These are phyloP conservation scores for Drusus annulatus DNA, from an alignment of 1,140 invertebrate genomes.

Conservation along the genomic window DNA sequence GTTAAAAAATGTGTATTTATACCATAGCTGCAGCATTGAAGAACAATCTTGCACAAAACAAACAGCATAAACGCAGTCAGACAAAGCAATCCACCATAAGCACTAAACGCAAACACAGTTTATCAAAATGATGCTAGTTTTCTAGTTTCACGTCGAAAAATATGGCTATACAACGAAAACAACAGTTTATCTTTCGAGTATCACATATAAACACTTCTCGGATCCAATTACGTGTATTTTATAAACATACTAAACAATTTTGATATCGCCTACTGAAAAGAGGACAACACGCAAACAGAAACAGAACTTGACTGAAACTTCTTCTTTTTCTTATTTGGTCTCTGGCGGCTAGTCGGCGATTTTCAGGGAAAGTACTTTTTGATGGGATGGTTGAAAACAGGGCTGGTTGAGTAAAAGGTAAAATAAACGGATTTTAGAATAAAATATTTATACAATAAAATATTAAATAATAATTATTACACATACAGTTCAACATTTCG, in stretches of 20 bases:
- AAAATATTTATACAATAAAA: background rate
- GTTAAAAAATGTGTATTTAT: background rate
- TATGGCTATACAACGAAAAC: background rate
- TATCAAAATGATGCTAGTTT: slow-evolving; percentile 1
- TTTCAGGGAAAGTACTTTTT: background rate
- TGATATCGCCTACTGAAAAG: slow-evolving; percentile 41
- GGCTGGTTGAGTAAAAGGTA: too few relatives aligned
- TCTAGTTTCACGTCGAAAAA: background rate
- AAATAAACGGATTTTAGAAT: background rate
- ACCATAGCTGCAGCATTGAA: slow-evolving; percentile 8
- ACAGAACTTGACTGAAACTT: slow-evolving; percentile 62
- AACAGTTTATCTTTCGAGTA: slow-evolving; percentile 1
- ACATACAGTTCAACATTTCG: too few relatives aligned
- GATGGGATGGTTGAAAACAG: background rate
- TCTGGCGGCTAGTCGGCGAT: background rate
- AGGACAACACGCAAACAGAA: slow-evolving; percentile 47
- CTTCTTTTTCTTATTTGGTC: slow-evolving; percentile 12
- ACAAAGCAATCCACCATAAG: slow-evolving; percentile 34
- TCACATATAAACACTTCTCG: slow-evolving; percentile 10
- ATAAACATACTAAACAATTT: slow-evolving; percentile 43
- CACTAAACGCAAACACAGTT: slow-evolving; percentile 10
- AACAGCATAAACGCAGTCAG: slow-evolving; percentile 28
- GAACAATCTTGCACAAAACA: slow-evolving; percentile 36
- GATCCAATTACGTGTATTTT: slow-evolving; percentile 2
- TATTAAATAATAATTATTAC: background rate